Evolutionary conservation across 2,113 vertebrate species (phyloP), one percentile per base, ranked within the genome.

Genomic region (Hepsetus odoe): DNA sequence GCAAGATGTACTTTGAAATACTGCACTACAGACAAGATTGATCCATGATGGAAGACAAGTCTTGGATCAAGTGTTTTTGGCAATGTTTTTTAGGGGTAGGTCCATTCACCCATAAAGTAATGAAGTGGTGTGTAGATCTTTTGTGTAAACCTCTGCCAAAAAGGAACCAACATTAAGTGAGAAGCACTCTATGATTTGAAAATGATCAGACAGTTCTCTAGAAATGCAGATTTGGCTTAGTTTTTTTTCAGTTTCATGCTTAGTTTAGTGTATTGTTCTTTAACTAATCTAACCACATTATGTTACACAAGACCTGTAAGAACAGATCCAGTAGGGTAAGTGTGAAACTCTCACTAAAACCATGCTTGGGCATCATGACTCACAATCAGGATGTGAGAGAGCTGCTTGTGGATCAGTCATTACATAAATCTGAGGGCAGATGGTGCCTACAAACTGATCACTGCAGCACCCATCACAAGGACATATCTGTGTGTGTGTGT

Each of bases 371-470:
- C 65, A 74, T 72, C 85, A 62, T 56, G 83, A 86, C 83, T 86
- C 80, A 76, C 55, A 74, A 74, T 73, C 81, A 30, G 24, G 33
- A 73, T 44, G 64, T 76, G 44, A 59, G 30, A 80, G 75, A 79
- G 77, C 72, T 76, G 81, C 55, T 82, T 77, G 69, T 65, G 61
- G 53, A 82, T 83, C 77, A 46, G 75, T 78, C 65, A 46, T 78
- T 82, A 76, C 51, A 84, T 85, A 81, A 80, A 88, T 35, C 81
- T 76, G 35, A 67, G 30, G 80, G 76, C 81, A 85, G 80, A 77
- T 65, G 61, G 82, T 72, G 75, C 80, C 72, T 46, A 74, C 67
- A 81, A 80, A 82, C 78, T 44, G 62, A 79, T 83, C 77, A 82
- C 46, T 38, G 75, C 55, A 65, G 76, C 74, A 74, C 74, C 68